Conservation (phyloP, 2,113 vertebrate genomes). For the Pteruthius melanotis region DNA sequence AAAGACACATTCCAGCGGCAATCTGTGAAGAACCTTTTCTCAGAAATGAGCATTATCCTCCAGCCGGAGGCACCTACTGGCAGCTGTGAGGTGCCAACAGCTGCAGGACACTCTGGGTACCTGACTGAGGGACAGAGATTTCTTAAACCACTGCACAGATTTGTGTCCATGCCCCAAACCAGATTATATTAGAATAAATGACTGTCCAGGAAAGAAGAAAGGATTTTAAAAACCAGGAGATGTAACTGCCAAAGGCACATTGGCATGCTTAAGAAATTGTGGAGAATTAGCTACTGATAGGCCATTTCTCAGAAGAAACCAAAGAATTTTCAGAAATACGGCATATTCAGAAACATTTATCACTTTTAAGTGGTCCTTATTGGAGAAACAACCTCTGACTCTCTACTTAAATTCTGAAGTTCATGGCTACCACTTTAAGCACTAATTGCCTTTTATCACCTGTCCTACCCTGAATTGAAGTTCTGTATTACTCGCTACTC, state of each 20-base stretch:
- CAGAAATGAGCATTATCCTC: background rate
- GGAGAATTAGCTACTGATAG: background rate
- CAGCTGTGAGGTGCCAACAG: rapidly evolving
- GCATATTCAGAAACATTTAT: background rate
- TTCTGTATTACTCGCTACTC: background rate
- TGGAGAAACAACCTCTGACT: background rate
- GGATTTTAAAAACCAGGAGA: background rate
- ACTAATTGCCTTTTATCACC: background rate
- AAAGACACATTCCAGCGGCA: rapidly evolving
- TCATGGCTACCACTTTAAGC: background rate
- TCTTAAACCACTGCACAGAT: background rate
- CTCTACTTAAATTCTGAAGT: background rate
- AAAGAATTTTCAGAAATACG: background rate
- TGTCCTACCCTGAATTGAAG: background rate
- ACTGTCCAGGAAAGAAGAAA: background rate
- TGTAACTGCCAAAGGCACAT: background rate
- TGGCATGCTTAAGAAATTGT: background rate
- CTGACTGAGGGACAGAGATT: rapidly evolving
- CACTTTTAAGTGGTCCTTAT: background rate
- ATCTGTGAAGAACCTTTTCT: background rate
- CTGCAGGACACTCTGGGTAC: rapidly evolving
- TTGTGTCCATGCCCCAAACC: background rate
- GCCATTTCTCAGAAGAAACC: background rate
- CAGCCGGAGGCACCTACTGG: background rate
- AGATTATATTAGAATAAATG: background rate